A percentile compares a stretch with the other conserved stretches of the same genome.
These are phyloP conservation scores for Sinodicranocentrus sp. DNA, from an alignment of 2,888 invertebrate species.

Conservation along the genomic window DNA sequence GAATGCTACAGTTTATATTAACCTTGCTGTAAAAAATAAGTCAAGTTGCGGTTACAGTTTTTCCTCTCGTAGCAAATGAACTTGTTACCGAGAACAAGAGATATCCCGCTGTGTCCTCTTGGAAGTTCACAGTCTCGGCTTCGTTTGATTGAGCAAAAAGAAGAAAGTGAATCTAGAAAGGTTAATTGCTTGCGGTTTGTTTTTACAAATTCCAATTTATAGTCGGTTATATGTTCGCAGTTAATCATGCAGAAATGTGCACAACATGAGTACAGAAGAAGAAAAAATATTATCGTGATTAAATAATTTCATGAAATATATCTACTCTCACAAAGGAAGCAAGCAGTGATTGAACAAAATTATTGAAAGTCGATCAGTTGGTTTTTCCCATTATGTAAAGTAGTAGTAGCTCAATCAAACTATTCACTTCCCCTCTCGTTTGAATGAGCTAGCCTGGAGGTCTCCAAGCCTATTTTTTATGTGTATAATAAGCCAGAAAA, in stretches of 20 bases:
- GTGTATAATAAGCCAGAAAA: too few relatives aligned
- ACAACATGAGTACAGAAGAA: neutral
- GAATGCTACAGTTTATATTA: conserved; percentile 14
- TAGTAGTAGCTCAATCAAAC: conserved; percentile 38
- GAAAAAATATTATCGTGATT: neutral
- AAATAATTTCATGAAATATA: neutral
- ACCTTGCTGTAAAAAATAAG: neutral
- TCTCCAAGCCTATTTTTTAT: conserved; percentile 45
- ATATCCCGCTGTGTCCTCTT: conserved; percentile 14
- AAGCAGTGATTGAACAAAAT: neutral
- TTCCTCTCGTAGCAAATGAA: conserved; percentile 11
- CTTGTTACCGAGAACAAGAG: neutral
- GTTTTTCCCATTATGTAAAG: conserved; percentile 27
- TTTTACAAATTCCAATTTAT: neutral
- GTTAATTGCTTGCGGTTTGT: conserved; percentile 42
- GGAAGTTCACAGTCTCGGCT: conserved; percentile 6
- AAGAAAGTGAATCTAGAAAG: conserved; percentile 38
- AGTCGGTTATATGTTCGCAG: neutral
- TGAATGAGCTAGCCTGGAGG: conserved; percentile 41
- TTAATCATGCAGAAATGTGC: neutral
- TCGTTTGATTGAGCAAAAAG: conserved; percentile 19
- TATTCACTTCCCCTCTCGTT: conserved; percentile 44
- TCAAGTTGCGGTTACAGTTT: neutral
- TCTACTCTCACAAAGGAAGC: neutral
- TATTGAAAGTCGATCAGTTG: conserved; percentile 24